Evolutionary conservation across 2,888 invertebrate genomes (phyloP), one percentile per base, ranked within the genome.

Genomic region (Eupithecia tripunctaria): DNA sequence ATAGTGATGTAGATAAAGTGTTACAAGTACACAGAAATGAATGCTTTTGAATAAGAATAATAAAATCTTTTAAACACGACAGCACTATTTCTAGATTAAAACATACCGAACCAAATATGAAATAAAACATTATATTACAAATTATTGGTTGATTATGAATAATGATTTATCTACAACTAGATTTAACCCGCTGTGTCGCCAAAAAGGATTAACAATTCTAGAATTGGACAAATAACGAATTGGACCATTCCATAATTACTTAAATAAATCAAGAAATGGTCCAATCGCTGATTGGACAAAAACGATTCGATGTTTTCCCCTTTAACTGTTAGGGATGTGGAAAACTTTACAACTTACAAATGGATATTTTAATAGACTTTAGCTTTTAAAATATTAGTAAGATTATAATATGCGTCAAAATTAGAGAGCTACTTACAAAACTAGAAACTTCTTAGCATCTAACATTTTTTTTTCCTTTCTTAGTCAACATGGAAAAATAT

Each of bases 351-450:
- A 47, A 47, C 59, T 60, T 5, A 15, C 60, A 29, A 60, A 60
- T 29, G 18, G 29, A 59, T 15, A 3, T 18, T 60, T 21, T 12
- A 59, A 18, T 64, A 63, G 21, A 36, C 12, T 63, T 63, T 38
- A n/a, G 36, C 14, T 38, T 63, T n/a, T 36, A 15, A 21, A n/a
- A 21, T 64, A 64, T 64, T 38, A 38, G 38, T 38, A 64, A 36
- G 60, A 29, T 27, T 69, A 38, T 68, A 74, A 62, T 68, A 79
- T 78, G 78, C 78, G 80, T 75, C 80, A 69, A 47, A 38, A 67
- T 85, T 90, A 92, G 92, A 92, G 91, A 92, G 92, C 92, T 89
- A 89, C 86, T 83, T 86, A 88, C 79, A 87, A 78, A 71, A 72
- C 74, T 83, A 80, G 79, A 83, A 85, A 85, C 75, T 75, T 78